Conservation (phyloP, 2,888 invertebrate species). For the Pharmacophagus antenor region DNA sequence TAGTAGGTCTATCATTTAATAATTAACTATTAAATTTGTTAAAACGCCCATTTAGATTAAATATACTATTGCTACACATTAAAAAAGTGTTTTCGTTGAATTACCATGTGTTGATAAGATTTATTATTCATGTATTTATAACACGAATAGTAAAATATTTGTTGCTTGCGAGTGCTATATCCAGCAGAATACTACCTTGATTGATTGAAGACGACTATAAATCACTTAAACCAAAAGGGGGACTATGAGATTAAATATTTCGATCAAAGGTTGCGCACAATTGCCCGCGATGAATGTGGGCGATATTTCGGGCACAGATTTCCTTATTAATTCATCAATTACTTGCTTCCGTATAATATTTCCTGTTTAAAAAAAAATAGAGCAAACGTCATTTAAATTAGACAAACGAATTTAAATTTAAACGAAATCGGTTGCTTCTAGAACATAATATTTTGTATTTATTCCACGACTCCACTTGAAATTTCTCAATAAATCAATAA, state of each 20-base stretch:
- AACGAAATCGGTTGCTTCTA: background rate
- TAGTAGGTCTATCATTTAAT: no score
- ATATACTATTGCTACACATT: no score
- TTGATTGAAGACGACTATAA: background rate
- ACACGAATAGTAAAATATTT: background rate
- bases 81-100: no score
- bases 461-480: no score
- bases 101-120: no score
- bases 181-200: no score
- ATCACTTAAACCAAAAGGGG: background rate
- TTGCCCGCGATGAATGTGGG: slow-evolving; percentile 12
- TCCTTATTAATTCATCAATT: slow-evolving; percentile 22
- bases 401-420: no score
- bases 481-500: no score
- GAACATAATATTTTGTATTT: no score
- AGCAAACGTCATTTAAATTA: background rate
- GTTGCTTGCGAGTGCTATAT: background rate
- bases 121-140: no score
- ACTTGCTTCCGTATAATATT: background rate
- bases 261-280: slow-evolving; percentile 1
- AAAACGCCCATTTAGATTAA: no score
- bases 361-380: background rate
- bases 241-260: background rate
- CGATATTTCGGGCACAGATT: slow-evolving; percentile 33
- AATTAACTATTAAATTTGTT: no score